These are phyloP conservation scores for Colletes collaris DNA, from an alignment of 2,888 invertebrate species.

Conservation along the genomic window DNA sequence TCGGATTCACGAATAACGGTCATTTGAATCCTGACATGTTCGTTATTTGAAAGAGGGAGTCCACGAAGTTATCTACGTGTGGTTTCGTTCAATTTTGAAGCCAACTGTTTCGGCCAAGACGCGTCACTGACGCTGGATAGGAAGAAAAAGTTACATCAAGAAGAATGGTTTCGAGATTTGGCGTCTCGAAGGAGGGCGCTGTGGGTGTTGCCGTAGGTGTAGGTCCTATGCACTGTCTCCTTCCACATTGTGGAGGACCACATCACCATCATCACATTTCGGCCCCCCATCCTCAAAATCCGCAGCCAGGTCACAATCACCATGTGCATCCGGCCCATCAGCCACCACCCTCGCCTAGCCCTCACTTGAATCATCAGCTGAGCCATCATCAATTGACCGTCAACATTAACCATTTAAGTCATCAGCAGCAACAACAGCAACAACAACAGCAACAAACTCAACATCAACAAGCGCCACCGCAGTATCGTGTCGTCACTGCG, in stretches of 20 bases:
- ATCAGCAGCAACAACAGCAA: conserved; percentile 76
- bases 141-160: conserved; percentile 46
- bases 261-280: conserved; percentile 78
- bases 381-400: conserved; percentile 78
- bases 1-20: not conserved
- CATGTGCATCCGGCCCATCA: conserved; percentile 79
- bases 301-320: conserved; percentile 75
- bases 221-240: conserved; percentile 77
- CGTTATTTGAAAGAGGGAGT: conserved; percentile 19
- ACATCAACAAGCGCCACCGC: conserved; percentile 74
- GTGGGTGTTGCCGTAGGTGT: conserved; percentile 79
- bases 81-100: conserved; percentile 25
- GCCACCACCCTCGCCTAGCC: conserved; percentile 75
- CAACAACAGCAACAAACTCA: conserved; percentile 74
- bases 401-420: conserved; percentile 75
- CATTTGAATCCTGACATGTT: conserved; percentile 29
- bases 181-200: conserved; percentile 79
- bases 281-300: conserved; percentile 77
- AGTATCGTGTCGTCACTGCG: conserved; percentile 77
- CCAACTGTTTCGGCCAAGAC: conserved; percentile 45
- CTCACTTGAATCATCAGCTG: conserved; percentile 78
- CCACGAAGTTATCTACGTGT: conserved; percentile 20
- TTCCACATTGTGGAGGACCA: conserved; percentile 75
- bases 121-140: conserved; percentile 38
- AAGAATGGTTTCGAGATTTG: conserved; percentile 80